These are phyloP conservation scores for Drosophila melanogaster DNA, from an alignment of 1,140 invertebrate genomes.

Conservation along the genomic window DNA sequence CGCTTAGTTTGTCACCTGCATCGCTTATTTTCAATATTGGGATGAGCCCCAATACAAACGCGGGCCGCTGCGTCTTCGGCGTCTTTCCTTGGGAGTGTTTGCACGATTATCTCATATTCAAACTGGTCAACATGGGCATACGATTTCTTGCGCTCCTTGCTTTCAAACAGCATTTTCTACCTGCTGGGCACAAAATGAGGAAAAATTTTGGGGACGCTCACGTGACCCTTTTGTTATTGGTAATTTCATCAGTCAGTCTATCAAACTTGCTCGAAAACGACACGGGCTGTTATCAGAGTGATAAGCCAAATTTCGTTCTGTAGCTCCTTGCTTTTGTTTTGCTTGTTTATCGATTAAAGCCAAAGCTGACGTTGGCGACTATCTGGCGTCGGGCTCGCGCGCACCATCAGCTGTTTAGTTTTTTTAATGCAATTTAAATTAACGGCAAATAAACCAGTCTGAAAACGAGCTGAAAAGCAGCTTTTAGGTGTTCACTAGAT, in stretches of 20 bases:
- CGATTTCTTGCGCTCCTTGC: not conserved
- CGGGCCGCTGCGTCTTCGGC: not conserved
- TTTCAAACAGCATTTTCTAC: slow-evolving; percentile 8
- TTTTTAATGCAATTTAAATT: slow-evolving; percentile 22
- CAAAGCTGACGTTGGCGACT: slow-evolving; percentile 49
- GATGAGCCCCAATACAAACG: not conserved
- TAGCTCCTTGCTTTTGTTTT: slow-evolving; percentile 11
- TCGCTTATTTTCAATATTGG: slow-evolving; percentile 8
- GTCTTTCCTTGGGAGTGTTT: not conserved
- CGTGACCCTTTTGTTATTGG: slow-evolving; percentile 47
- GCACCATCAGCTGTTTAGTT: slow-evolving; percentile 67
- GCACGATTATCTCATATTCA: too few relatives aligned
- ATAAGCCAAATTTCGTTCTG: slow-evolving; percentile 19
- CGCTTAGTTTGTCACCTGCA: slow-evolving; percentile 42
- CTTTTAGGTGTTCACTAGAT: slow-evolving; percentile 44
- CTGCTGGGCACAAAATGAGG: too few relatives aligned
- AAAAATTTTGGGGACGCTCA: slow-evolving; percentile 15
- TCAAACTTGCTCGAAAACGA: not conserved
- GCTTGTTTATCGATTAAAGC: slow-evolving; percentile 69
- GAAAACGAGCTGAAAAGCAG: slow-evolving; percentile 26
- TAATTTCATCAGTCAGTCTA: slow-evolving; percentile 11
- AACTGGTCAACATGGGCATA: too few relatives aligned
- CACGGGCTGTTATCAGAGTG: slow-evolving; percentile 1
- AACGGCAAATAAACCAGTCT: slow-evolving; percentile 27
- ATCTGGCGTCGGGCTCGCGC: not conserved